These are phyloP conservation scores for Apis cerana DNA, from an alignment of 1,140 invertebrate genomes.

Conservation along the genomic window DNA sequence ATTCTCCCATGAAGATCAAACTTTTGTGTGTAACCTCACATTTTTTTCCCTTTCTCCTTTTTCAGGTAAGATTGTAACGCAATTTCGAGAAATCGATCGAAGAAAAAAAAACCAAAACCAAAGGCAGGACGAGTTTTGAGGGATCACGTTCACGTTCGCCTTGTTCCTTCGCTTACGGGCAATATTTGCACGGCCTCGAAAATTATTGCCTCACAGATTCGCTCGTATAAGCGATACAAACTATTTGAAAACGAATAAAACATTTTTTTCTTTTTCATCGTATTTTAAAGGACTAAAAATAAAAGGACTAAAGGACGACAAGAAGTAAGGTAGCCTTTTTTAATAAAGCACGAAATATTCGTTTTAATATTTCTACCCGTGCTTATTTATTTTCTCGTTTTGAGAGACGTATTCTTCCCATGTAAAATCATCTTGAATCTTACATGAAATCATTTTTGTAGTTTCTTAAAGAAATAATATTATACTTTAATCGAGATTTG, in stretches of 20 bases:
- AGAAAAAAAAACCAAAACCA: neutral
- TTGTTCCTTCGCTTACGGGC: neutral
- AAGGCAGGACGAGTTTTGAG: neutral
- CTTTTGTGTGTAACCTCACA: neutral
- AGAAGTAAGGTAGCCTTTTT: neutral
- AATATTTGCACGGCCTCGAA: neutral
- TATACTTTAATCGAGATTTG: too few species aligned
- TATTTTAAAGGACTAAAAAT: too few species aligned
- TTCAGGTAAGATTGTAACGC: neutral
- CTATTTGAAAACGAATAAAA: neutral
- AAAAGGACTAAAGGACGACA: neutral
- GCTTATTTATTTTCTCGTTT: neutral
- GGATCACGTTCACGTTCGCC: neutral
- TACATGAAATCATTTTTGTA: neutral
- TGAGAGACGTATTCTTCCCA: neutral
- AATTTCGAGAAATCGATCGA: conserved; percentile 24
- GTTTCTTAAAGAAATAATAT: too few species aligned
- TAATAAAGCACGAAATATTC: conserved; percentile 31
- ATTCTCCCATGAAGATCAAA: neutral
- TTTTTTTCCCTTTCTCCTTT: neutral
- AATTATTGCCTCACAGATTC: neutral
- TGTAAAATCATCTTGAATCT: neutral
- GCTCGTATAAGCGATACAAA: neutral
- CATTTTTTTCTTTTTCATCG: neutral
- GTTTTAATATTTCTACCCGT: neutral